A percentile compares a stretch with the other conserved stretches of the same genome.
These are phyloP conservation scores for Phalacrocorax pelagicus DNA, from an alignment of 2,113 vertebrate species.

Conservation along the genomic window DNA sequence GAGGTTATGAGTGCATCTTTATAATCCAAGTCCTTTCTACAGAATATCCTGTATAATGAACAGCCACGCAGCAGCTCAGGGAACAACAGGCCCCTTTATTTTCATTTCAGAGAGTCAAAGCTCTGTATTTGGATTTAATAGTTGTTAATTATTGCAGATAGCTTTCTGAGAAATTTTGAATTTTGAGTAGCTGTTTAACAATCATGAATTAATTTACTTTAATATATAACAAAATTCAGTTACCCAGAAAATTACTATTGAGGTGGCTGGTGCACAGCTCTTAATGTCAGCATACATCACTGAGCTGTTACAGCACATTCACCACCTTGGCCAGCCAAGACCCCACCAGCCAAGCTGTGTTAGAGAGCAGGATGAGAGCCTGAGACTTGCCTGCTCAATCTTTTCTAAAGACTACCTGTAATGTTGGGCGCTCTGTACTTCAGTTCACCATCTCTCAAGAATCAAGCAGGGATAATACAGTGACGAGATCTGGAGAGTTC, in stretches of 20 bases:
- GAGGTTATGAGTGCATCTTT: not conserved
- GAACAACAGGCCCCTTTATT: not conserved
- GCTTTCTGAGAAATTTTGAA: not conserved
- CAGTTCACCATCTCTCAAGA: not conserved
- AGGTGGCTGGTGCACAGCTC: not conserved
- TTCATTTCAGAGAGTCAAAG: not conserved
- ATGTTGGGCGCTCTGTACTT: not conserved
- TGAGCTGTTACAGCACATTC: rapidly evolving
- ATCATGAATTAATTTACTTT: not conserved
- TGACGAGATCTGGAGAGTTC: not conserved
- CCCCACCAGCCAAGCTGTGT: not conserved
- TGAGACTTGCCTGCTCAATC: not conserved
- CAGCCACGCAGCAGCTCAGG: not conserved
- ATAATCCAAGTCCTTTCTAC: not conserved
- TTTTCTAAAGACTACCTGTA: not conserved
- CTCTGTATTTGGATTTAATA: not conserved
- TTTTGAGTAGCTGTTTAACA: not conserved
- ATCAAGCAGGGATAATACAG: not conserved
- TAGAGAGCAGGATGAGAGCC: not conserved
- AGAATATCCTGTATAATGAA: not conserved
- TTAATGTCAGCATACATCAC: not conserved
- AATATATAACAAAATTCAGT: not conserved
- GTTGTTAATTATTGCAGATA: not conserved
- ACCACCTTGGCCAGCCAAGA: not conserved
- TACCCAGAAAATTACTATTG: not conserved